Conservation (phyloP, 2,888 invertebrate species). For the Scaptomyza flava region DNA sequence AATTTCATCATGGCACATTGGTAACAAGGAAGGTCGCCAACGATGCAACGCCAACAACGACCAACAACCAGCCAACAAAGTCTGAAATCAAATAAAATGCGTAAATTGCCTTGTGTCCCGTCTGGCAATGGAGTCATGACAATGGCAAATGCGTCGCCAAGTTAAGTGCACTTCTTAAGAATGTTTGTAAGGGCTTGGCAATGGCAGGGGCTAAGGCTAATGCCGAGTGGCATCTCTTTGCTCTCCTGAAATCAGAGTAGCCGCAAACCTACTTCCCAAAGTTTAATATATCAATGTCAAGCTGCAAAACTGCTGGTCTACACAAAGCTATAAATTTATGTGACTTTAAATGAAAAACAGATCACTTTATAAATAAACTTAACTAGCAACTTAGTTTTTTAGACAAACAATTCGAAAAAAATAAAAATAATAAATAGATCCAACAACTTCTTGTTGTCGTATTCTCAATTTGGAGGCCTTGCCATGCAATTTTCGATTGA, state of each 20-base stretch:
- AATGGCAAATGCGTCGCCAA: slow-evolving; percentile 42
- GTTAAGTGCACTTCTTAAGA: slow-evolving; percentile 43
- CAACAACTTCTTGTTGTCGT: slow-evolving; percentile 53
- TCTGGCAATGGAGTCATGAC: slow-evolving; percentile 34
- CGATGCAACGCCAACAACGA: slow-evolving; percentile 6
- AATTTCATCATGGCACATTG: slow-evolving; percentile 75
- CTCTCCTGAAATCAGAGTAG: slow-evolving; percentile 27
- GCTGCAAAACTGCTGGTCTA: too few species aligned
- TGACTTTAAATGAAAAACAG: slow-evolving; percentile 17
- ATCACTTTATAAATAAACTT: slow-evolving; percentile 21
- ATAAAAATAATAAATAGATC: slow-evolving; percentile 22
- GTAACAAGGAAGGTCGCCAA: slow-evolving; percentile 66
- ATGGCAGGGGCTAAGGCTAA: not conserved
- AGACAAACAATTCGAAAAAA: not conserved
- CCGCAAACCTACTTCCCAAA: slow-evolving; percentile 32
- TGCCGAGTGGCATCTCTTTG: slow-evolving; percentile 9
- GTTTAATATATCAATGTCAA: slow-evolving; percentile 50
- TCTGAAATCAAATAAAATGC: slow-evolving; percentile 72
- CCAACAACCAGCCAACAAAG: slow-evolving; percentile 11
- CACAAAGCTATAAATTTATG: slow-evolving; percentile 28
- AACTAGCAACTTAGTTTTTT: not conserved
- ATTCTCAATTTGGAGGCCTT: slow-evolving; percentile 59
- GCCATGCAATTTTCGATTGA: slow-evolving; percentile 44
- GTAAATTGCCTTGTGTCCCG: slow-evolving; percentile 56
- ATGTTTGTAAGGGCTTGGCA: slow-evolving; percentile 18